Conservation (phyloP, 1,140 invertebrate genomes). For the Halyomorpha halys region DNA sequence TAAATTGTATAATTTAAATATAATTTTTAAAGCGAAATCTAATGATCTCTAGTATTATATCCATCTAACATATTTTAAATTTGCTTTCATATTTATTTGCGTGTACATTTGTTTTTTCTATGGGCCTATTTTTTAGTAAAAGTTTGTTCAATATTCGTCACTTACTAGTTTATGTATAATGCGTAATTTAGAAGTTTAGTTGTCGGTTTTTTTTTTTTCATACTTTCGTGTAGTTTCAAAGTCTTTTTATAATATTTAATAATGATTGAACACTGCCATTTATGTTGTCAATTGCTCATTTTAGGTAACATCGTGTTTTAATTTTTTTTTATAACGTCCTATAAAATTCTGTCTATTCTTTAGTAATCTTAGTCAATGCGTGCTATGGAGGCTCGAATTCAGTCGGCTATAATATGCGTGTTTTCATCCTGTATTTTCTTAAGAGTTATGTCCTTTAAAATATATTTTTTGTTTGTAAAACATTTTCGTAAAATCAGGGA, state of each 20-base stretch:
- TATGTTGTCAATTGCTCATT: slow-evolving; percentile 5
- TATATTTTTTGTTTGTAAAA: no score
- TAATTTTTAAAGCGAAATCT: not conserved
- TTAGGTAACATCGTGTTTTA: slow-evolving; percentile 10
- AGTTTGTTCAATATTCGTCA: not conserved
- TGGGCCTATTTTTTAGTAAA: not conserved
- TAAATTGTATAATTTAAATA: no score
- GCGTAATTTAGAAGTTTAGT: slow-evolving; percentile 1
- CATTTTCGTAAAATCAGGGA: no score
- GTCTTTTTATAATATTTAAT: not conserved
- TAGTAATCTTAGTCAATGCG: not conserved
- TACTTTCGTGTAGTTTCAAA: no score
- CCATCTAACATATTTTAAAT: slow-evolving; percentile 9
- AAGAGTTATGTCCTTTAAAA: no score
- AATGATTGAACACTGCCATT: slow-evolving; percentile 6
- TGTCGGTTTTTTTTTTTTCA: not conserved
- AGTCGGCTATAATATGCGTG: no score
- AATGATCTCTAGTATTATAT: slow-evolving; percentile 7
- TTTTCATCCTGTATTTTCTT: no score
- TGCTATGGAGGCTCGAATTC: not conserved
- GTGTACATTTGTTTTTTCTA: slow-evolving; percentile 1
- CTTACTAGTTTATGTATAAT: not conserved
- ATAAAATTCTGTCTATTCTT: slow-evolving; percentile 5
- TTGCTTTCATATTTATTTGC: slow-evolving; percentile 10
- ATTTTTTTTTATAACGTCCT: slow-evolving; percentile 7